A percentile compares a stretch with the other conserved stretches of the same genome.
Conservation (phyloP, 2,797 vertebrate genomes). For the Dermochelys coriacea region DNA sequence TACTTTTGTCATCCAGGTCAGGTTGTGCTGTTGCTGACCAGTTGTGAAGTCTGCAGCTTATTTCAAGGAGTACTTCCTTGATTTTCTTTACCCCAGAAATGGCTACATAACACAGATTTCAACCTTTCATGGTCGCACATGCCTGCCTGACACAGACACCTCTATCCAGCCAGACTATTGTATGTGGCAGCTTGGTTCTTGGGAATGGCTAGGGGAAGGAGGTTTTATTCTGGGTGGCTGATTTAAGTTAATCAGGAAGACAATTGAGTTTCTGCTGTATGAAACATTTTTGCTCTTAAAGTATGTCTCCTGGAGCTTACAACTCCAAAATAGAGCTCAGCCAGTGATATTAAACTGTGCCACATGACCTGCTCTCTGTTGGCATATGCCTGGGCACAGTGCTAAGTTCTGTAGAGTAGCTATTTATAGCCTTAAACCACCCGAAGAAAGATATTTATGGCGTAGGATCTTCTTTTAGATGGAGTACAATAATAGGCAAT, state of each 20-base stretch:
- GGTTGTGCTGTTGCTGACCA: accelerated
- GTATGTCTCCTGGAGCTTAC: background rate
- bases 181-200: background rate
- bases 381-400: background rate
- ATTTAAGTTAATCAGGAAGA: background rate
- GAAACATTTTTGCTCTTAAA: background rate
- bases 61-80: background rate
- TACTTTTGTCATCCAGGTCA: background rate
- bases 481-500: background rate
- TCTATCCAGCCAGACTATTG: background rate
- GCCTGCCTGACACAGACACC: background rate
- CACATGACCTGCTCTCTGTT: background rate
- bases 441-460: background rate
- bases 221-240: background rate
- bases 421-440: background rate
- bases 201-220: background rate
- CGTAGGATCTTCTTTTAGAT: background rate
- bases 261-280: background rate
- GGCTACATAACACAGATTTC: accelerated
- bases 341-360: background rate
- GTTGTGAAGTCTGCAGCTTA: background rate
- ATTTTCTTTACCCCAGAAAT: accelerated
- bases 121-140: background rate
- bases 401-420: background rate
- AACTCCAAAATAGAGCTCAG: background rate